A percentile compares a stretch with the other conserved stretches of the same genome.
These are phyloP conservation scores for Semicossyphus pulcher DNA, from an alignment of 2,113 vertebrate species.

Conservation along the genomic window DNA sequence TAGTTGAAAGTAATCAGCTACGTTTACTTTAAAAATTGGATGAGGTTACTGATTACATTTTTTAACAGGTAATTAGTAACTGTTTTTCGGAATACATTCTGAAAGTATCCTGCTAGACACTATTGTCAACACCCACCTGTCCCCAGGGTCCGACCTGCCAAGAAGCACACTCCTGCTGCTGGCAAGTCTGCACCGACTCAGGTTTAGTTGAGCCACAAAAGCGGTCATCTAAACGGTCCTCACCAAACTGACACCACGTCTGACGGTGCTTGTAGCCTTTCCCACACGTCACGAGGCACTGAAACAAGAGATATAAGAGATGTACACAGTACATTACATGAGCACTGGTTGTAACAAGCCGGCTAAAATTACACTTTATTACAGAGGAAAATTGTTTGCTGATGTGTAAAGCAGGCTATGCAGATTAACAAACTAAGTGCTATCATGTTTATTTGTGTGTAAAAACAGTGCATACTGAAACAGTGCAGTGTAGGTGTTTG, in stretches of 20 bases:
- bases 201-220: conserved; percentile 91
- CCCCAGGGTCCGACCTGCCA: conserved; percentile 99
- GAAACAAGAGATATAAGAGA: conserved; percentile 22
- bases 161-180: conserved; percentile 95
- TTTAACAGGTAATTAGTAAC: no score
- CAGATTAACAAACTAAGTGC: conserved; percentile 1
- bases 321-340: background rate
- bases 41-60: no score
- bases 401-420: background rate
- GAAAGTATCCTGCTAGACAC: no score
- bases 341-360: background rate
- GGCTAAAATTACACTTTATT: background rate
- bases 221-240: conserved; percentile 89
- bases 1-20: no score
- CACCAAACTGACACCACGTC: conserved; percentile 96
- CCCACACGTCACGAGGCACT: conserved; percentile 98
- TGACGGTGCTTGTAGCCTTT: conserved; percentile 96
- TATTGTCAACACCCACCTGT: conserved; percentile 85
- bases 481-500: conserved; percentile 49
- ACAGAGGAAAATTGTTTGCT: background rate
- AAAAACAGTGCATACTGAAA: conserved; percentile 40
- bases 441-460: conserved; percentile 42
- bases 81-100: no score
- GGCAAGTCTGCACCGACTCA: conserved; percentile 89
- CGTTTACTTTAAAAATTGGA: no score